Conservation (phyloP, 2,113 vertebrate species). For the Oreochromis tanganicae region DNA sequence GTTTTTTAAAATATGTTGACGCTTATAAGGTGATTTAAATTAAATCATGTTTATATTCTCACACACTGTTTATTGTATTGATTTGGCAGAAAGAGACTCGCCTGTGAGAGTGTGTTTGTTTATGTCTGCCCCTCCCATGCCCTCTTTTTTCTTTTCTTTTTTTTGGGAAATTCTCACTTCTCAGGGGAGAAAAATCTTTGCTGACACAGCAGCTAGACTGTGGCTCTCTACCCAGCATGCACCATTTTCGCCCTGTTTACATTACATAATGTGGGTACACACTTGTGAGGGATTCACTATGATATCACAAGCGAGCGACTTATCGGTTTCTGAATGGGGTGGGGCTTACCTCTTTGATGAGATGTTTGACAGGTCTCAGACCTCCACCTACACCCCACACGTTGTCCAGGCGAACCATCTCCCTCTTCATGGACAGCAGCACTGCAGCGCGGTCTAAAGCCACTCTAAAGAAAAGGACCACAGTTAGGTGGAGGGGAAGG, state of each 20-base stretch:
- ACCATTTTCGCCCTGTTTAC: slow-evolving; percentile 20
- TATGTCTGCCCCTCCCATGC: not conserved
- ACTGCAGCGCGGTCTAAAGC: slow-evolving; percentile 81
- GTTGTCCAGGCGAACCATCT: slow-evolving; percentile 80
- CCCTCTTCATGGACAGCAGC: slow-evolving; percentile 79
- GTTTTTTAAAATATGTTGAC: not conserved
- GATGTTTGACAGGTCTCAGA: slow-evolving; percentile 82
- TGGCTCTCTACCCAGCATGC: slow-evolving; percentile 42
- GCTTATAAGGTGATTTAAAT: not conserved
- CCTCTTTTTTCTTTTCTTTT: not conserved
- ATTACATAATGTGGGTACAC: slow-evolving; percentile 1
- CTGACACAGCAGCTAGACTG: slow-evolving; percentile 32
- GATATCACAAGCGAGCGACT: not conserved
- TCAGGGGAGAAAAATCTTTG: slow-evolving; percentile 8
- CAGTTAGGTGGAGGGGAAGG: not conserved
- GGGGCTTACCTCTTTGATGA: slow-evolving; percentile 78
- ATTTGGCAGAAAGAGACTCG: not conserved
- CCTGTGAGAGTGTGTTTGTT: not conserved
- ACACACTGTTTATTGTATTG: not conserved
- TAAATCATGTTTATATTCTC: not conserved
- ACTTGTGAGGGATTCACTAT: not conserved
- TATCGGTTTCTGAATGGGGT: not conserved
- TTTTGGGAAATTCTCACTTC: not conserved
- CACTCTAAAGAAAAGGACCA: slow-evolving; percentile 58
- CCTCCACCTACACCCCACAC: slow-evolving; percentile 87